Evolutionary conservation across 2,113 vertebrate species (phyloP), one percentile per base, ranked within the genome.

Genomic region (Charina bottae): DNA sequence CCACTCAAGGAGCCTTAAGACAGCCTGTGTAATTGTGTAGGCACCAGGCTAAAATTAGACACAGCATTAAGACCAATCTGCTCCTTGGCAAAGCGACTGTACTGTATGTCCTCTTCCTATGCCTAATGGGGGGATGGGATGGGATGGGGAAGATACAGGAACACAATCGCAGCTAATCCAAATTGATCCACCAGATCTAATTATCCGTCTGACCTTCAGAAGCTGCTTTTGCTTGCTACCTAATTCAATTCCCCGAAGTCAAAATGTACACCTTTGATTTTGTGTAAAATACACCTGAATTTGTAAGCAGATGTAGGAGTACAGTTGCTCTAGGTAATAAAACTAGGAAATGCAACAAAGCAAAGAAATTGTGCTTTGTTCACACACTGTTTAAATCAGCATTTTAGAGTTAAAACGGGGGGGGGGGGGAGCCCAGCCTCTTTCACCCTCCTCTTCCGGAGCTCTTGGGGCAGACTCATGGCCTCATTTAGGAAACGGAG

Each of bases 171-270:
- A 9, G 64, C 58, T 93, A 90, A 93, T 93, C 85, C 85, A 84
- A 60, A 93, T 83, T 55, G 85, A 93, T 88, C 88, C 84, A 26
- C 33, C 8, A n/a, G 56, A 58, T 64, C 72, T 24, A n/a, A 83
- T 85, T 56, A 90, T 84, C 89, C 49, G 78, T 72, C 54, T 93
- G 89, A 91, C 72, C 72, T 93, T 88, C 56, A 85, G 49, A 59
- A 90, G 58, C 24, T 17, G 56, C 23, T 88, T 56, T 42, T 55
- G 33, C 54, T 23, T 24, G 23, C 56, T 19, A 21, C 23, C 17
- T 33, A 23, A 19, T n/a, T 56, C 13, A 42, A 58, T 53, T 37
- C 33, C 68, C 68, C 68, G 6, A 72, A 72, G n/a, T 37, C n/a
- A 37, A 37, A 54, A 24, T 28, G 21, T 55, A 13, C 23, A 13